These are phyloP conservation scores for Drosophila fungiperda DNA, from an alignment of 2,888 invertebrate species.

Conservation along the genomic window DNA sequence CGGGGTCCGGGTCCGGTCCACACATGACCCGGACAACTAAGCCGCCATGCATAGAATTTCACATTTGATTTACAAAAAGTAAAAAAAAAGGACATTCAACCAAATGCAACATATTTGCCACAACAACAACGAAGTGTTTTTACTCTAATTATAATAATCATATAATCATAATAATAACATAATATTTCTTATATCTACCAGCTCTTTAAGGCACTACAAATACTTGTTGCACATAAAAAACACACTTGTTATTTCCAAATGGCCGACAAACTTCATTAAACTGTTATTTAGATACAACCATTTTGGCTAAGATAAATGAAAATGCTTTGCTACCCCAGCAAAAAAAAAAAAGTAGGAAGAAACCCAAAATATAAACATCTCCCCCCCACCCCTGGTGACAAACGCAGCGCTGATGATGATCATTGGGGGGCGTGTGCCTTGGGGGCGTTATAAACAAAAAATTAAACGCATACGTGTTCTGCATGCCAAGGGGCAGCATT, in stretches of 20 bases:
- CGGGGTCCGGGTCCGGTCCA: slow-evolving; percentile 1
- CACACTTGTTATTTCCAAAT: neutral
- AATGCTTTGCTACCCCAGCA: slow-evolving; percentile 38
- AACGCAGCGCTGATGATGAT: slow-evolving; percentile 33
- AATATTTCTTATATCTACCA: too few relatives aligned
- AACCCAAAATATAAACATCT: neutral
- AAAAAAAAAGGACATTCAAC: slow-evolving; percentile 10
- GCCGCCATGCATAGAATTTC: slow-evolving; percentile 61
- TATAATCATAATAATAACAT: neutral
- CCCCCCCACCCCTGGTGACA: slow-evolving; percentile 59
- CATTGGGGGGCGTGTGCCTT: slow-evolving; percentile 30
- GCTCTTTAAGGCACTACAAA: neutral
- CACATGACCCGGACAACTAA: slow-evolving; percentile 45
- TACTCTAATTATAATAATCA: slow-evolving; percentile 25
- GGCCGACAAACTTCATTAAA: slow-evolving; percentile 2
- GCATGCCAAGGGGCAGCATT: slow-evolving; percentile 45
- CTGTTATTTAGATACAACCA: slow-evolving; percentile 8
- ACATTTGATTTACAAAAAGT: slow-evolving; percentile 63
- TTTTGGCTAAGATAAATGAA: slow-evolving; percentile 21
- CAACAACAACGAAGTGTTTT: slow-evolving; percentile 21
- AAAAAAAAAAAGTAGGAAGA: neutral
- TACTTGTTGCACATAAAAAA: neutral
- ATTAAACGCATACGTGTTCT: slow-evolving; percentile 76
- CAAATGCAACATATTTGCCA: too few relatives aligned
- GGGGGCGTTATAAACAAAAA: slow-evolving; percentile 73